These are phyloP conservation scores for Mycteria americana DNA, from an alignment of 2,797 vertebrate species.

Conservation along the genomic window DNA sequence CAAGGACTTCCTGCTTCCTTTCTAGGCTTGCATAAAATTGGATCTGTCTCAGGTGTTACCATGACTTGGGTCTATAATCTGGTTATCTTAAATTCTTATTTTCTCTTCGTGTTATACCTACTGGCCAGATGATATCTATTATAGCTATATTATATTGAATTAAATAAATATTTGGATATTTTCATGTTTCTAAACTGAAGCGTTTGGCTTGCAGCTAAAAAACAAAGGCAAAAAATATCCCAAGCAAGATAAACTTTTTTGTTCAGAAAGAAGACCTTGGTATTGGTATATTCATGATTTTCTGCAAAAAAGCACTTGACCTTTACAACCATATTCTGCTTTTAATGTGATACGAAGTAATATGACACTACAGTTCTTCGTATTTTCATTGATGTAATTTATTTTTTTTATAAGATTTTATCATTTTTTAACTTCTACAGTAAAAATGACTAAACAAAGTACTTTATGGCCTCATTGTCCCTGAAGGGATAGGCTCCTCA, in stretches of 20 bases:
- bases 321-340: not conserved
- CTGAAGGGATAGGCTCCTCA: not conserved
- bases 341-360: not conserved
- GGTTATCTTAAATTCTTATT: not conserved
- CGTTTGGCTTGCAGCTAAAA: not conserved
- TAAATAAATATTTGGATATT: not conserved
- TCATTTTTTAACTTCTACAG: not conserved
- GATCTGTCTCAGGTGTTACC: not conserved
- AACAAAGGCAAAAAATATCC: not conserved
- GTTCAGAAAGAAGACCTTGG: not conserved
- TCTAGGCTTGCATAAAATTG: not conserved
- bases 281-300: not conserved
- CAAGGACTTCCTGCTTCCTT: not conserved
- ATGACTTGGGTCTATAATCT: not conserved
- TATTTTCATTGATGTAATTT: not conserved
- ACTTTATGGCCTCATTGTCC: not conserved
- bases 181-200: not conserved
- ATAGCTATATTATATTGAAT: not conserved
- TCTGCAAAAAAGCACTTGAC: rapidly evolving
- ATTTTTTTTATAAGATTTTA: not conserved
- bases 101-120: not conserved
- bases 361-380: not conserved
- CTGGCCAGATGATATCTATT: not conserved
- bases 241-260: not conserved
- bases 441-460: not conserved